Evolutionary conservation across 2,113 vertebrate species (phyloP), one percentile per base, ranked within the genome.

Genomic region (Ariopsis seemanni): DNA sequence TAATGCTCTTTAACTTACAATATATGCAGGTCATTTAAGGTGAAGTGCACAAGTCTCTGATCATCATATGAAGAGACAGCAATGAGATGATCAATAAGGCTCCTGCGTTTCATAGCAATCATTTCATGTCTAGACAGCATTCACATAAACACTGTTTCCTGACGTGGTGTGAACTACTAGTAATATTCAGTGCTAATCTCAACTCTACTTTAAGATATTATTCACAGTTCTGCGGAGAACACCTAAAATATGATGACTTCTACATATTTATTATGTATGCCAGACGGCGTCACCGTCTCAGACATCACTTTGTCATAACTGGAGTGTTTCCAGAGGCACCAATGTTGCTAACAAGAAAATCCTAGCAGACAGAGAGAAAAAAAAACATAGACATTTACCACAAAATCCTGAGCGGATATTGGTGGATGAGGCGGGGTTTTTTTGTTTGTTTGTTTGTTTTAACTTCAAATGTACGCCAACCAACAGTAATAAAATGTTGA

Each of bases 221-320:
- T 80, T 58, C n/a, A 30, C 50, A 27, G 52, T 27, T 79, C 25
- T 53, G 25, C 14, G 55, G 27, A 79, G 75, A 27, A 79, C 75
- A 79, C n/a, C 75, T 80, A 18, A 34, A 57, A 57, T 20, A 80
- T 10, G n/a, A 58, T 30, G 78, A 80, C n/a, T 9, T 80, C 77
- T 79, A 27, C 27, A 80, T 58, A 34, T 58, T 58, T 27, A 50
- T 75, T 50, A 77, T 52, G 48, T 77, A 52, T 5, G 48, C 22
- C 74, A 79, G 75, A 79, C 22, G 4, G 48, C 74, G 3, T 77
- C 74, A 53, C 74, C 18, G 75, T 79, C 75, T 79, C 52, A 27
- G 48, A 52, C 74, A 27, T 55, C 22, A 79, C 11, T 27, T 53
- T n/a, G 74, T 25, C 48, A 14, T 11, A 12, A 4, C 75, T 27